Evolutionary conservation across 2,113 vertebrate genomes (phyloP), one percentile per base, ranked within the genome.

Genomic region (Marmota monax): DNA sequence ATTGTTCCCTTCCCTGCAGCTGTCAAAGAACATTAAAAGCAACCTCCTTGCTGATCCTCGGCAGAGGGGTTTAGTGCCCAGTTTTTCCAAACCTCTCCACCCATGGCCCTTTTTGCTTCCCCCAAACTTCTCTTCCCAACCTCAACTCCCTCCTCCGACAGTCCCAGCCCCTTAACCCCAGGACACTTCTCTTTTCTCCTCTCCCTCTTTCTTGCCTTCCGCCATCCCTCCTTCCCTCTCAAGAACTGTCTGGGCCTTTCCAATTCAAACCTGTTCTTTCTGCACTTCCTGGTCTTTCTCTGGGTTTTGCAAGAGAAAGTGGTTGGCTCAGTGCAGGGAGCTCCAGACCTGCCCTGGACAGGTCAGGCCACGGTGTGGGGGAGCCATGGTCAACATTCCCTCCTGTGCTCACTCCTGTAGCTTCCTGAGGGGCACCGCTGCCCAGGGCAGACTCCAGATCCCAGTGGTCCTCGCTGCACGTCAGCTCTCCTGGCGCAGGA

Each of bases 381-480:
- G 10, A 27, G 22, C 45, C 45, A 2, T 5, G 4, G 6, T 42
- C 18, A 0, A 4, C 39, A 25, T 18, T 42, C 11, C 34, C 27
- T 39, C 18, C 51, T 70, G 1, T 77, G 16, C 32, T 42, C 18
- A 25, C 42, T 23, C 17, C 11, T 7, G 18, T 27, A 23, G 7
- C 56, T 51, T 63, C 42, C 5, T 29, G 27, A 16, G 34, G 42
- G 45, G 27, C 1, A 5, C 23, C 7, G 8, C 18, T 17, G 45
- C 76, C 45, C 56, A 42, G 25, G n/a, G 12, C n/a, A 11, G 32
- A 5, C 17, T 51, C 4, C 1, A 51, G 34, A 65, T 20, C 27
- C 37, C 45, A 18, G 8, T 27, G 7, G 20, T 11, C 17, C 22
- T 56, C 1, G 7, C 6, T 53, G 45, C 1, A 0, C n/a, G 6